Base-by-base conservation (phyloP, 2,113 vertebrate species). In the Mastomys coucha region DNA sequence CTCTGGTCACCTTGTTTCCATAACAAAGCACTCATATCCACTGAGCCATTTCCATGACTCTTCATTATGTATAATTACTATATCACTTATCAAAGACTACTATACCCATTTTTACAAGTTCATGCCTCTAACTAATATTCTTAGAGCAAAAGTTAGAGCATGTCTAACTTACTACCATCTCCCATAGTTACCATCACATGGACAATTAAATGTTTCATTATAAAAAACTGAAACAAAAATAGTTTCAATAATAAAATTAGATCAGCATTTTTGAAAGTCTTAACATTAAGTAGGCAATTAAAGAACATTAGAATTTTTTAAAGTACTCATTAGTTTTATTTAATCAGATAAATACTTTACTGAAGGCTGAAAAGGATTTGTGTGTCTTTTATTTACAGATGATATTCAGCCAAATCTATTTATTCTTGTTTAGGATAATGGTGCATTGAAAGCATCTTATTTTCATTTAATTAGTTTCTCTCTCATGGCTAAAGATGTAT, bases 391-490 rank as follows among this genome's bases (percentile, higher is more conserved):
- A 56, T 67, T 86, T 96, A 81, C 39, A 95, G 78, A 88, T 85
- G 58, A 70, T 82, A 88, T 58, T 81, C 58, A 91, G n/a, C 17
- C 51, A 16, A 80, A 91, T 58, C 14, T 2, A 81, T 85, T 95
- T 85, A 93, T 91, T 94, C n/a, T 91, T 73, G 45, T 73, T 3
- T 22, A 95, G 76, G 91, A 88, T 94, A 91, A 97, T 89, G 17
- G 42, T 7, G 33, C 49, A 26, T n/a, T 96, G 31, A 13, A 88
- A 72, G 26, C 31, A 81, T 10, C 80, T 19, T n/a, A 91, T 70
- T 45, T 51, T 75, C 16, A 31, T 80, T 69, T 88, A 70, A 36
- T 92, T 94, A 92, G 81, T 92, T 90, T 76, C 16, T 45, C 33
- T 93, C 72, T 69, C 72, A 16, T 85, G n/a, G 72, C 26, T 58